Conservation (phyloP, 2,113 vertebrate species). For the Heteronetta atricapilla region DNA sequence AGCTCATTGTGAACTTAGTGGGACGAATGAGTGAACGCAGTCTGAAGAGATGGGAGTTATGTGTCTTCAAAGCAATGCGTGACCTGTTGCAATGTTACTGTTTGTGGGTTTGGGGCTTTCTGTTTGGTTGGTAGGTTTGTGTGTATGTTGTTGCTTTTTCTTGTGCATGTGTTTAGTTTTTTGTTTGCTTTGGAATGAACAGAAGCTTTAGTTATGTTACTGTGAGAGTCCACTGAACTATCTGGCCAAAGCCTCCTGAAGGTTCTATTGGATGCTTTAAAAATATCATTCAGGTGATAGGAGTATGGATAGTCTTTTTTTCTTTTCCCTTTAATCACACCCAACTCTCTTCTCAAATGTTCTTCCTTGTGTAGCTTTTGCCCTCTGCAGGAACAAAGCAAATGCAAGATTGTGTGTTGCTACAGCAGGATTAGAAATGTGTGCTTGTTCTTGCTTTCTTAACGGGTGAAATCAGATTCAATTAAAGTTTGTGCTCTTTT, state of each 20-base stretch:
- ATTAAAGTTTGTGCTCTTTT: neutral
- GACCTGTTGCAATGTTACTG: neutral
- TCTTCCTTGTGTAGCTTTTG: conserved; percentile 15
- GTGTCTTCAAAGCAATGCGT: neutral
- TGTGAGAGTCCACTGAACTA: neutral
- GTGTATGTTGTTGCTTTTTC: neutral
- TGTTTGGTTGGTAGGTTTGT: too few relatives aligned
- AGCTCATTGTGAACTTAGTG: neutral
- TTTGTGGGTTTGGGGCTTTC: neutral
- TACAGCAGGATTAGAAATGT: neutral
- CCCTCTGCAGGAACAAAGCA: conserved; percentile 12
- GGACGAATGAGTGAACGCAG: neutral
- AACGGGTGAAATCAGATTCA: neutral
- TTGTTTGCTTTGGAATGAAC: neutral
- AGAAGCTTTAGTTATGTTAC: neutral
- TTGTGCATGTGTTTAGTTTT: neutral
- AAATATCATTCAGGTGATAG: neutral
- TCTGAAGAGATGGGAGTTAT: neutral
- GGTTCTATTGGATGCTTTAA: neutral
- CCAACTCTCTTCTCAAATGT: neutral
- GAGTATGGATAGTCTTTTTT: neutral
- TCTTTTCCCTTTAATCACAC: neutral
- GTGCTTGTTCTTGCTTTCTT: neutral
- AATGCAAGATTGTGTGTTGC: neutral
- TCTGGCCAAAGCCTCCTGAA: neutral